phyloP scores from a whole-genome alignment of 2,113 vertebrate species.

The Salvelinus alpinus region DNA sequence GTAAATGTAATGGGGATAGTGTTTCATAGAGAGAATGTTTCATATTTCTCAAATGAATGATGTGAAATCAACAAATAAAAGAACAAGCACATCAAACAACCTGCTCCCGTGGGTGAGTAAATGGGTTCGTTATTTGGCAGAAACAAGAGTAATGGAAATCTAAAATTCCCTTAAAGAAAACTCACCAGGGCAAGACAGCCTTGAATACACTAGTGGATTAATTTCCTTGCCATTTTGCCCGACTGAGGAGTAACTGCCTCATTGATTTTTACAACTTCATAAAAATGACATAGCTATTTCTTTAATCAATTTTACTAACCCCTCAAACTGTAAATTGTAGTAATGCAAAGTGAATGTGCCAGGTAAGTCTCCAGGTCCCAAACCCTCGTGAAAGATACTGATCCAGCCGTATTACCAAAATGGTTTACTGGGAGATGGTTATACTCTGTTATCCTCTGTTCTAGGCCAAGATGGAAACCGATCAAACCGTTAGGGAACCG shows the following conservation, averaged over 20 bases:
- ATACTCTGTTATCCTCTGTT: too few species aligned
- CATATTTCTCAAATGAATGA: conserved; percentile 5
- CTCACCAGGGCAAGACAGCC: conserved; percentile 33
- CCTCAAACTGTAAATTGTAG: conserved; percentile 60
- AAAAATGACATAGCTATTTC: conserved; percentile 78
- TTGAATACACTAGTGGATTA: conserved; percentile 50
- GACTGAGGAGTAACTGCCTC: conserved; percentile 64
- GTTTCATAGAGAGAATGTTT: background rate
- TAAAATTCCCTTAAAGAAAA: conserved; percentile 14
- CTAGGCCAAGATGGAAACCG: too few species aligned
- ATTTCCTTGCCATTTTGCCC: conserved; percentile 65
- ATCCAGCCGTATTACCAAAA: background rate
- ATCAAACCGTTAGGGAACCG: too few species aligned
- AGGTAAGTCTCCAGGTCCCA: background rate
- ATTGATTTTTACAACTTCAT: conserved; percentile 82
- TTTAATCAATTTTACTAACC: conserved; percentile 77
- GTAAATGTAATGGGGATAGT: background rate
- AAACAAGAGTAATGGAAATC: conserved; percentile 21
- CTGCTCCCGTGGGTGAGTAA: conserved; percentile 19
- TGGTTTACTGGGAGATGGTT: too few species aligned
- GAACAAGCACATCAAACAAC: conserved; percentile 4
- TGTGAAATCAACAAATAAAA: conserved; percentile 17
- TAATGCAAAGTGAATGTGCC: conserved; percentile 48
- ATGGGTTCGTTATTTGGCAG: conserved; percentile 4
- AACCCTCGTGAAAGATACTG: background rate